phyloP scores from a whole-genome alignment of 2,888 invertebrate species.

The Oligia latruncula region DNA sequence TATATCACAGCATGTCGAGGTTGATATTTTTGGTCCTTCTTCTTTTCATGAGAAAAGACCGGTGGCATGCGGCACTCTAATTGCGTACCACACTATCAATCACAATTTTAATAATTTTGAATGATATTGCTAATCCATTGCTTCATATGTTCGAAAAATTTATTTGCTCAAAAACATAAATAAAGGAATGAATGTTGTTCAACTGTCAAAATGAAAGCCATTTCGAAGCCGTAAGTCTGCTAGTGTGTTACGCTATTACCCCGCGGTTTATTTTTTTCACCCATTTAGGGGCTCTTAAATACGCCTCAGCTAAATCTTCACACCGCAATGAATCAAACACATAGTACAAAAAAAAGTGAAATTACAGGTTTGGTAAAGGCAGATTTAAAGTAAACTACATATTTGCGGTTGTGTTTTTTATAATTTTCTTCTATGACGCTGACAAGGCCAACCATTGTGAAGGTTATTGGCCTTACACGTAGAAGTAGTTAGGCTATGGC shows the following conservation, averaged over 20 bases:
- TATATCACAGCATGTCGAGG: constrained; percentile 25
- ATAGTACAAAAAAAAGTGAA: neutral
- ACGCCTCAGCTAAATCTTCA: neutral
- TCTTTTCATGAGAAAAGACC: neutral
- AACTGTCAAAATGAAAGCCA: too few species aligned
- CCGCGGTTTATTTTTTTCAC: neutral
- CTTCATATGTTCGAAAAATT: too few species aligned
- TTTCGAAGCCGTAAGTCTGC: too few species aligned
- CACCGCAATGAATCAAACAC: neutral
- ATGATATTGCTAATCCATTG: neutral
- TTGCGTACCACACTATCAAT: neutral
- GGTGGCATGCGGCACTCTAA: neutral
- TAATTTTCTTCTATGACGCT: neutral
- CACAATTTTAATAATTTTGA: neutral
- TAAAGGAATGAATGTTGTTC: too few species aligned
- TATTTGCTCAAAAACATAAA: too few species aligned
- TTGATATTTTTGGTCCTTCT: constrained; percentile 14
- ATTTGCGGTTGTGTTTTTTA: neutral
- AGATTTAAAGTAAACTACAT: neutral
- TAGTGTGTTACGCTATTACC: too few species aligned
- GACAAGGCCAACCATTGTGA: constrained; percentile 1
- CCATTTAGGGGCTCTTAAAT: neutral
- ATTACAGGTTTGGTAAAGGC: neutral
- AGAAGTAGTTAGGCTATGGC: neutral
- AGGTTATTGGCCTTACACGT: constrained; percentile 8